phyloP scores from a whole-genome alignment of 1,140 invertebrate species.

The Nymphalis io region DNA sequence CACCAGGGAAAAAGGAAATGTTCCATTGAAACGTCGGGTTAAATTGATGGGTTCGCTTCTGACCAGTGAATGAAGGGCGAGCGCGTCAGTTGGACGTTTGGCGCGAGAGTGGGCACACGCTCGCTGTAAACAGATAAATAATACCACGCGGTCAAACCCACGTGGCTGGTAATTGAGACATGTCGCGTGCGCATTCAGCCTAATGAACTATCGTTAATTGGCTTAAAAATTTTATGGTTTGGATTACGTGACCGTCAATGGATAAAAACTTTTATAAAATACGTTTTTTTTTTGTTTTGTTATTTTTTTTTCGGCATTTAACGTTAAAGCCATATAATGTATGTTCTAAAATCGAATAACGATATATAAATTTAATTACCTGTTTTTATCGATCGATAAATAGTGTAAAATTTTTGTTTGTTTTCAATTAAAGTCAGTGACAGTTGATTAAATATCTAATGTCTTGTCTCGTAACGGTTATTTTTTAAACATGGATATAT shows the following conservation, averaged over 20 bases:
- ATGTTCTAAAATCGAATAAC: too few species aligned
- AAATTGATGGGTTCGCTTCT: slow-evolving; percentile 73
- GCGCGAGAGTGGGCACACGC: slow-evolving; percentile 70
- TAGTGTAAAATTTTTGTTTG: background rate
- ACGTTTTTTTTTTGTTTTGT: slow-evolving; percentile 15
- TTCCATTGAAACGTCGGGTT: slow-evolving; percentile 75
- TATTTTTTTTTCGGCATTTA: background rate
- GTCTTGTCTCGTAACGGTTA: slow-evolving; percentile 3
- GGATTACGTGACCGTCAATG: background rate
- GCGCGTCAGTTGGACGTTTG: slow-evolving; percentile 72
- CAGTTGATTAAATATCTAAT: background rate
- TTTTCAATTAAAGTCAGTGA: background rate
- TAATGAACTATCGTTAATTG: slow-evolving; percentile 33
- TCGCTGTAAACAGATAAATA: slow-evolving; percentile 52
- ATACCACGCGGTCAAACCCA: slow-evolving; percentile 52
- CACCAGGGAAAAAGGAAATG: slow-evolving; percentile 65
- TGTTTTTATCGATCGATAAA: too few species aligned
- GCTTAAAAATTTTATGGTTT: slow-evolving; percentile 15
- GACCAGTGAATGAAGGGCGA: slow-evolving; percentile 70
- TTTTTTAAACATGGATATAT: slow-evolving; percentile 48
- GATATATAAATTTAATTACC: too few species aligned
- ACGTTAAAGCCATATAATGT: too few species aligned
- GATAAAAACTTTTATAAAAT: slow-evolving; percentile 2
- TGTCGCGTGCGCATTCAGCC: slow-evolving; percentile 48
- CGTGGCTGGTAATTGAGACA: slow-evolving; percentile 45